phyloP scores from a whole-genome alignment of 2,113 vertebrate genomes.

The Mirounga angustirostris region DNA sequence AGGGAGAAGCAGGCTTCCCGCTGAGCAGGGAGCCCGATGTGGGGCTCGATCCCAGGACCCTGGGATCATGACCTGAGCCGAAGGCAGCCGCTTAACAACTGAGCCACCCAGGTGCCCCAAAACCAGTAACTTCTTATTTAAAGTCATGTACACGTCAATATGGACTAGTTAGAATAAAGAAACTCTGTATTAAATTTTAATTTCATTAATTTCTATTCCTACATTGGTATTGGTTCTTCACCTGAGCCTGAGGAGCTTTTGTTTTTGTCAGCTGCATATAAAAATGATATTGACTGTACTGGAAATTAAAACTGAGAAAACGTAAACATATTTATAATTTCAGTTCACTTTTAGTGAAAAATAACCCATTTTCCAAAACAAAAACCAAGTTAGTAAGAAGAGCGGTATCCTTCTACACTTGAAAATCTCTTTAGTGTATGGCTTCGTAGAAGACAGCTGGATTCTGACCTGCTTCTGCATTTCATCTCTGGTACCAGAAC shows the following conservation, averaged over 20 bases:
- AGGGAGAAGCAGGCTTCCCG: too few species aligned
- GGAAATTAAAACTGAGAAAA: constrained; percentile 21
- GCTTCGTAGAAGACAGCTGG: neutral
- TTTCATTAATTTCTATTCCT: neutral
- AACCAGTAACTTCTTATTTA: neutral
- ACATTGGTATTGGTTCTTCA: neutral
- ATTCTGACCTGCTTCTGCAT: neutral
- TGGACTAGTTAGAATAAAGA: neutral
- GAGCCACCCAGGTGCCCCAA: too few species aligned
- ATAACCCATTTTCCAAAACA: neutral
- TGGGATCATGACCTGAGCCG: too few species aligned
- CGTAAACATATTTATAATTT: neutral
- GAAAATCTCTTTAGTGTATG: neutral
- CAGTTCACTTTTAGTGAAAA: constrained; percentile 44
- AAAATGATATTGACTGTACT: neutral
- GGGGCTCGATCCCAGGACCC: too few species aligned
- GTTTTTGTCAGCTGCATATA: neutral
- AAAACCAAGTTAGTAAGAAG: neutral
- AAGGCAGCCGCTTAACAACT: too few species aligned
- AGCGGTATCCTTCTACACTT: neutral
- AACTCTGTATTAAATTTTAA: constrained; percentile 14
- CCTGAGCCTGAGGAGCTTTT: neutral
- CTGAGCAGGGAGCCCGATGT: too few species aligned
- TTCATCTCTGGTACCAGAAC: neutral
- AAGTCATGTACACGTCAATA: neutral